These are phyloP conservation scores for Squalus acanthias DNA, from an alignment of 2,797 vertebrate species.

Conservation along the genomic window DNA sequence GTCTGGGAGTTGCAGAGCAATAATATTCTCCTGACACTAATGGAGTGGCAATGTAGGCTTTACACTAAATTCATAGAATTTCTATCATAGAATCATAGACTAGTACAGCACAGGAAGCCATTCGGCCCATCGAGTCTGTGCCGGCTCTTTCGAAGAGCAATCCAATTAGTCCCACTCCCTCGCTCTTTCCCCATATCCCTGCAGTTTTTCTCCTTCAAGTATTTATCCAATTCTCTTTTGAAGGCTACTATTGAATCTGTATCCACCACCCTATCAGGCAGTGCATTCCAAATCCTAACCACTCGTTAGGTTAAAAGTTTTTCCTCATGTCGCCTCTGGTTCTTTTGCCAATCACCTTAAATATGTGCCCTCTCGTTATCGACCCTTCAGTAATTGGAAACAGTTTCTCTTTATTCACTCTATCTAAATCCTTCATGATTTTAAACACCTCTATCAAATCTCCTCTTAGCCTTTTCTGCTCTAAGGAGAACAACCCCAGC, in stretches of 20 bases:
- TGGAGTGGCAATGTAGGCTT: neutral
- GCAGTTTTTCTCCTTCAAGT: neutral
- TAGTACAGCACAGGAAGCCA: neutral
- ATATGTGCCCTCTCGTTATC: neutral
- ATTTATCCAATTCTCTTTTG: neutral
- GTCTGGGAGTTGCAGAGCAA: neutral
- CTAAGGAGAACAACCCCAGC: neutral
- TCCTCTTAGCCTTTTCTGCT: neutral
- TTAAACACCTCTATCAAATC: neutral
- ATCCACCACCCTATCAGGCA: neutral
- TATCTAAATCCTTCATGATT: neutral
- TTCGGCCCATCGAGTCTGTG: no score
- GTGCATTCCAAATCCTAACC: neutral
- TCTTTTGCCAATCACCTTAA: neutral
- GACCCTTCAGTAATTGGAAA: neutral
- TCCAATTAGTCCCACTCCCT: no score
- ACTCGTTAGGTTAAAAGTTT: neutral
- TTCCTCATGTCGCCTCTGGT: neutral
- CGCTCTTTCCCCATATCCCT: no score
- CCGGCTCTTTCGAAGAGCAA: no score
- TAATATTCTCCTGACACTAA: neutral
- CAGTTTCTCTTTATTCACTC: neutral
- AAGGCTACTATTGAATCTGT: neutral
- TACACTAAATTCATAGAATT: neutral
- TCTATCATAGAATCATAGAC: neutral